phyloP scores from a whole-genome alignment of 2,113 vertebrate genomes.

The Caretta caretta region DNA sequence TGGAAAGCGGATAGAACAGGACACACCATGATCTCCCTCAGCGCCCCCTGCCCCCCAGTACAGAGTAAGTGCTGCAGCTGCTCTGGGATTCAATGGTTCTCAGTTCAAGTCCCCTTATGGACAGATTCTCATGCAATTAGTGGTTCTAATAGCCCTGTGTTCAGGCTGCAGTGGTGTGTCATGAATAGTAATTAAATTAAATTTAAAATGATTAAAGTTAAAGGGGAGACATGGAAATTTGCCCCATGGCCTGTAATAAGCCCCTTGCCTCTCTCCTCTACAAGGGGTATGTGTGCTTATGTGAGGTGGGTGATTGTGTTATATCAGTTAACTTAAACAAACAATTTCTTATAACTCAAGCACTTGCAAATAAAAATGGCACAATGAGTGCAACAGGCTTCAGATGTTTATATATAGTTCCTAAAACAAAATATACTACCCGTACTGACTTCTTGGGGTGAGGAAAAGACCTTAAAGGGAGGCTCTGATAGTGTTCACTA shows the following conservation, averaged over 20 bases:
- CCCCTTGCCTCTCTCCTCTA: neutral
- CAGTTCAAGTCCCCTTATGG: neutral
- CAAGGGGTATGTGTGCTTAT: neutral
- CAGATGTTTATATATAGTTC: neutral
- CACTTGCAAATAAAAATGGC: neutral
- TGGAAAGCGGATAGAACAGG: accelerated
- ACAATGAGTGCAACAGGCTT: accelerated
- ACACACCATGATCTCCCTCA: neutral
- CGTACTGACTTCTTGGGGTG: neutral
- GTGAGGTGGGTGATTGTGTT: neutral
- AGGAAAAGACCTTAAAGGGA: accelerated
- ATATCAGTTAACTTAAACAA: neutral
- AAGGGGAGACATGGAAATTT: neutral
- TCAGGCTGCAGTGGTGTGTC: neutral
- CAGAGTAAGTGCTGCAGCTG: neutral
- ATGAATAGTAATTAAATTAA: neutral
- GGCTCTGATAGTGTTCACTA: accelerated
- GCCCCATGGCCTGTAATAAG: neutral
- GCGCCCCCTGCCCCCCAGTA: neutral
- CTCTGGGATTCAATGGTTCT: neutral
- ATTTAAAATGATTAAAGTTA: neutral
- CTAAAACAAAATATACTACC: neutral
- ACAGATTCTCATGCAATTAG: neutral
- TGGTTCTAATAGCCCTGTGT: neutral
- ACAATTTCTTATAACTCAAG: neutral